Base-by-base conservation (phyloP, 2,797 vertebrate species). In the Steatocranus sp. region DNA sequence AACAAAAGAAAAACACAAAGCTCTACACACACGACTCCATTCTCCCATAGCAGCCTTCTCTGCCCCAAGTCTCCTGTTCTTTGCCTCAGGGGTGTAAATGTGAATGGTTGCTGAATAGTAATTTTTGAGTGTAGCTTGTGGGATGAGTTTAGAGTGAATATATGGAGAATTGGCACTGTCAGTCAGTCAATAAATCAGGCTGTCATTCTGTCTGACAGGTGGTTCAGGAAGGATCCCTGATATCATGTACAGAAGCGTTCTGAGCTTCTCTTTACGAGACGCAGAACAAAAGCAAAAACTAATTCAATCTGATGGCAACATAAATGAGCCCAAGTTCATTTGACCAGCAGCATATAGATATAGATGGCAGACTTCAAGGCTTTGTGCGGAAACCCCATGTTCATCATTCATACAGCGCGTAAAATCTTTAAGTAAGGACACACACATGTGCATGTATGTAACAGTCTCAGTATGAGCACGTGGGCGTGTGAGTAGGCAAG, bases 21-120 rank as follows among this genome's bases (percentile, higher is more conserved):
- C 27, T 36, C 7, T 5, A 61, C 30, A 66, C 11, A 58, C 43
- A 46, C 77, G 10, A 8, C 43, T 76, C 54, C 41, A 49, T 80
- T 84, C 79, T 86, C 36, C 46, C 23, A 43, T 34, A 6, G n/a
- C 80, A 85, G 46, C 63, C 84, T 51, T 70, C 77, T 82, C 83
- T 79, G 83, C 78, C 81, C 68, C 53, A 81, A 79, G 84, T 90
- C 81, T 89, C 81, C 83, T 73, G 48, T 83, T 89, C 83, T 89
- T 88, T 87, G 89, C 92, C 89, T 89, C 82, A 50, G 88, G 91
- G 85, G 84, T 74, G 75, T 87, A 85, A 88, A 93, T 91, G 89
- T 91, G 89, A 91, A 82, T 87, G 87, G 87, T 85, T 90, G 88
- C 91, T 95, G 92, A 91, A 91, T 91, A 75, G 86, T 90, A 91